Evolutionary conservation across 2,113 vertebrate genomes (phyloP).

Genomic region (Alligator mississippiensis): DNA sequence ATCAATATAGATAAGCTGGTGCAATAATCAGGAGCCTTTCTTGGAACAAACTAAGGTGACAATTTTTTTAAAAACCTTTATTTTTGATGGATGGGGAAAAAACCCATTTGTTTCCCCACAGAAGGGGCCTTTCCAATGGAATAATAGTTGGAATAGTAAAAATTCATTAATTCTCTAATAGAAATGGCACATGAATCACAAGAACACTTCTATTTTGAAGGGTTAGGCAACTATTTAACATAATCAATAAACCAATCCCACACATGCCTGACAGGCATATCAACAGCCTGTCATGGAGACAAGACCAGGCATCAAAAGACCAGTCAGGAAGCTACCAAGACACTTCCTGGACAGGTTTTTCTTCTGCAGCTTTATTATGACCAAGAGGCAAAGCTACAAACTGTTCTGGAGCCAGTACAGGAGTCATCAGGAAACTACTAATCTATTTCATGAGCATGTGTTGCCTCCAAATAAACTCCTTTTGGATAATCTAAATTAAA

Average conservation of each 20-base stretch:
- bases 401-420: neutral
- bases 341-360: constrained; percentile 10
- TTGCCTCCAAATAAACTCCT: neutral
- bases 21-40: neutral
- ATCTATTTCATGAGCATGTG: neutral
- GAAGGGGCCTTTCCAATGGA: neutral
- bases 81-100: neutral
- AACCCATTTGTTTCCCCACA: neutral
- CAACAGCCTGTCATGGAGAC: neutral
- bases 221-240: neutral
- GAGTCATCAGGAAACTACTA: neutral
- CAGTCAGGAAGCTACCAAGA: neutral
- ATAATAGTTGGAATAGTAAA: neutral
- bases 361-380: neutral
- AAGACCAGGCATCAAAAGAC: neutral
- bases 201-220: neutral
- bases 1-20: neutral
- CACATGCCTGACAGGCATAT: neutral
- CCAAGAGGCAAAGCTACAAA: neutral
- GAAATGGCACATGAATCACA: neutral
- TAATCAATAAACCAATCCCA: constrained; percentile 21
- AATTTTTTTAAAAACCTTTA: neutral
- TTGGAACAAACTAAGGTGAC: neutral
- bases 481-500: neutral
- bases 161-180: neutral